Evolutionary conservation across 2,113 vertebrate species (phyloP), one percentile per base, ranked within the genome.

Genomic region (Chascanopsetta lugubris): DNA sequence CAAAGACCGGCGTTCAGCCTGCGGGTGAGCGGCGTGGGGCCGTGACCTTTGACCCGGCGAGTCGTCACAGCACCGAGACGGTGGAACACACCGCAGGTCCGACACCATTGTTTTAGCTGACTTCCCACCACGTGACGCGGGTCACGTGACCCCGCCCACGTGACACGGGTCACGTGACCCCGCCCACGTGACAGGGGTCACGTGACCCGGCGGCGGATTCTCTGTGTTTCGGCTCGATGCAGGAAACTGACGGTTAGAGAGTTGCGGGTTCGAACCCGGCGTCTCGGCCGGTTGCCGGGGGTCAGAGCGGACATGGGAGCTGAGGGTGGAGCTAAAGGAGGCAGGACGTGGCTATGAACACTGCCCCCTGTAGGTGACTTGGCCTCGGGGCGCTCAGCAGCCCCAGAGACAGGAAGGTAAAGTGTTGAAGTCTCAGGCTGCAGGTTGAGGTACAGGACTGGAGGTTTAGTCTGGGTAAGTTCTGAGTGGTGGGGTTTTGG

Each of bases 261-360:
- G n/a, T n/a, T n/a, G n/a, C n/a, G n/a, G 21, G 56, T 2, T 38
- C 3, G 10, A 10, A 63, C 66, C 47, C 67, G 66, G 69, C 30
- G 45, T 56, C 27, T 58, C 38, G 8, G 69, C 77, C 71, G 32
- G 42, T 45, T 50, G 42, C 17, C 15, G 22, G 32, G 32, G 32
- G 42, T 73, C 29, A 69, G 49, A 36, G 22, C 18, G 34, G 53
- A 61, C 51, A 34, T 54, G 4, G 13, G 50, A 60, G 57, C 21
- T 17, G 47, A 46, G 49, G 59, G 25, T 49, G 20, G 57, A 72
- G 38, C 51, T 68, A 36, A 60, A 54, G 43, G 51, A 72, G 66
- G 54, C 77, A 82, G 75, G 75, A 59, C 54, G 54, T 63, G 82
- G 61, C 56, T 55, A 26, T 63, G 50, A 57, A 75, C 64, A 69